Percentiles rank a stretch among this genome's conserved stretches.
phyloP scores from a whole-genome alignment of 2,888 invertebrate species.

The Girardia tigrina region DNA sequence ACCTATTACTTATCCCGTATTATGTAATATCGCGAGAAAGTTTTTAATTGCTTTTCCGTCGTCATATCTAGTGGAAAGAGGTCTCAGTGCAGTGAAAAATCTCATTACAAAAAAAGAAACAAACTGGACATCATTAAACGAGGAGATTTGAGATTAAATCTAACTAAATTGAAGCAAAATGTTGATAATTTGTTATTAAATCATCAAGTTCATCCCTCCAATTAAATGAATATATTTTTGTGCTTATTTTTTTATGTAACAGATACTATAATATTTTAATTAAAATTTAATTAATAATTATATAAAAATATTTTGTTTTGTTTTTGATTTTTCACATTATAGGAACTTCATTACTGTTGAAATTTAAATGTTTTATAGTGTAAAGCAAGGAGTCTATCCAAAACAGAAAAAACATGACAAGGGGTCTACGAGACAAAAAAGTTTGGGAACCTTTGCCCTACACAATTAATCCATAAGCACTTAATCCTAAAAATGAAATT shows the following conservation, averaged over 20 bases:
- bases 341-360: too few species aligned
- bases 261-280: too few species aligned
- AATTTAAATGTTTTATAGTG: too few species aligned
- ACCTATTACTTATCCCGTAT: not conserved
- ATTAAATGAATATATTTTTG: too few species aligned
- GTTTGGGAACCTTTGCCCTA: not conserved
- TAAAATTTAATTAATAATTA: too few species aligned
- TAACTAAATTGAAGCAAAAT: not conserved
- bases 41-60: conserved; percentile 11
- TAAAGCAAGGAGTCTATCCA: too few species aligned
- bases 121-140: conserved; percentile 13
- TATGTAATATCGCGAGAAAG: not conserved
- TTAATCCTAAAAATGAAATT: too few species aligned
- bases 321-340: too few species aligned
- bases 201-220: too few species aligned
- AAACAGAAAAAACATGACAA: not conserved
- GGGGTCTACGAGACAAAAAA: not conserved
- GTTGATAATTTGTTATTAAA: too few species aligned
- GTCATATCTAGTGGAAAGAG: conserved; percentile 8
- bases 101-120: conserved; percentile 5
- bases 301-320: too few species aligned
- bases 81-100: not conserved
- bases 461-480: not conserved
- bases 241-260: too few species aligned
- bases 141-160: conserved; percentile 1